Conservation (phyloP, 2,888 invertebrate genomes). For the Calameuta pallipes region DNA sequence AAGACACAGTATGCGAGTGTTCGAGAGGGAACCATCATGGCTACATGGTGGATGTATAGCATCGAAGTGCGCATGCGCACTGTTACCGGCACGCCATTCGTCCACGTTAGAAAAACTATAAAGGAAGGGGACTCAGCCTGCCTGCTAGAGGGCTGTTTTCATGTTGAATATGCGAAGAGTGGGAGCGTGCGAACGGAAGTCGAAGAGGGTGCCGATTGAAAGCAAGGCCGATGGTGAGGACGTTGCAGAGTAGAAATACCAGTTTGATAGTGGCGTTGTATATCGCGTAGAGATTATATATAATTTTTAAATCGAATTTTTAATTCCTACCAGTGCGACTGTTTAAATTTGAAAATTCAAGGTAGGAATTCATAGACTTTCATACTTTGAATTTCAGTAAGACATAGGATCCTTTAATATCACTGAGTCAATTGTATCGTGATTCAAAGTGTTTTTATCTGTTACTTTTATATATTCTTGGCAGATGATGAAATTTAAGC, state of each 20-base stretch:
- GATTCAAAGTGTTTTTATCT: not conserved
- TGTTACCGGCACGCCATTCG: slow-evolving; percentile 49
- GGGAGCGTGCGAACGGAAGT: not conserved
- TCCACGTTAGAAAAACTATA: slow-evolving; percentile 52
- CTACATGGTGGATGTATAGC: slow-evolving; percentile 27
- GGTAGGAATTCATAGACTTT: not conserved
- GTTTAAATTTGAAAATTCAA: not conserved
- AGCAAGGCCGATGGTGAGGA: not conserved
- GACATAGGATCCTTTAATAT: not conserved
- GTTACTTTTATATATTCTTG: slow-evolving; percentile 13
- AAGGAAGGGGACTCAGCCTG: not conserved
- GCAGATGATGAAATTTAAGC: slow-evolving; percentile 71
- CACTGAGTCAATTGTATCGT: not conserved
- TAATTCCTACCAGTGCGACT: not conserved
- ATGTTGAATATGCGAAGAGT: not conserved
- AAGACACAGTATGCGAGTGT: slow-evolving; percentile 1
- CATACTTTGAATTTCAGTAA: not conserved
- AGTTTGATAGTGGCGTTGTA: not conserved
- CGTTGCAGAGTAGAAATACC: not conserved
- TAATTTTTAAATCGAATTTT: not conserved
- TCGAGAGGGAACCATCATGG: slow-evolving; percentile 39
- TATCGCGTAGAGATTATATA: not conserved
- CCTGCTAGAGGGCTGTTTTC: not conserved
- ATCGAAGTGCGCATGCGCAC: slow-evolving; percentile 33
- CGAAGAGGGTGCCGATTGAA: not conserved